phyloP scores from a whole-genome alignment of 2,113 vertebrate genomes.

The Tupaia tana region DNA sequence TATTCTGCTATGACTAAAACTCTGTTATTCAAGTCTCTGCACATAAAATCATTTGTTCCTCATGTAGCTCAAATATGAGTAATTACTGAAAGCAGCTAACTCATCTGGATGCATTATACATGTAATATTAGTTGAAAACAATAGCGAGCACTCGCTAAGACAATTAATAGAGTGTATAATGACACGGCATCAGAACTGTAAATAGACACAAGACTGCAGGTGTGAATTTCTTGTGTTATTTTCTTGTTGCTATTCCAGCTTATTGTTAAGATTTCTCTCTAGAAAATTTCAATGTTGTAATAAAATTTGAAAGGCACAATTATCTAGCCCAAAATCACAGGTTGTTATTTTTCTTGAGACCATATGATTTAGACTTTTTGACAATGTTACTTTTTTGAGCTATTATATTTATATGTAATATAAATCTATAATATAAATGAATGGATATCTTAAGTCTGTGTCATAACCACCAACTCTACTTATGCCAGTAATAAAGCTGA shows the following conservation, averaged over 20 bases:
- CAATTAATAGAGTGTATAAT: conserved; percentile 69
- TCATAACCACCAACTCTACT: not conserved
- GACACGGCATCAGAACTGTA: conserved; percentile 48
- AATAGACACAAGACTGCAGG: conserved; percentile 54
- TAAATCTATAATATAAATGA: not conserved
- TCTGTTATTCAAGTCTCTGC: conserved; percentile 26
- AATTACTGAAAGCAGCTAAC: conserved; percentile 49
- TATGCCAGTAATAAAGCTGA: not conserved
- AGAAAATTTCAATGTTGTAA: conserved; percentile 32
- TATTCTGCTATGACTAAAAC: conserved; percentile 7
- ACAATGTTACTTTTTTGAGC: not conserved
- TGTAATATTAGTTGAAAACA: conserved; percentile 57
- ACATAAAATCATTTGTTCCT: conserved; percentile 35
- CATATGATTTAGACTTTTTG: not conserved
- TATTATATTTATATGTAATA: not conserved
- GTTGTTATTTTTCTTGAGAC: not conserved
- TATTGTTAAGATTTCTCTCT: conserved; percentile 39
- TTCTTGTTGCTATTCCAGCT: conserved; percentile 50
- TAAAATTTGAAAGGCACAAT: conserved; percentile 36
- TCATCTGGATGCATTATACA: conserved; percentile 52
- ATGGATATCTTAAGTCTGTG: not conserved
- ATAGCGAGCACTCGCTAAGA: conserved; percentile 26
- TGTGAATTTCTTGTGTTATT: conserved; percentile 44
- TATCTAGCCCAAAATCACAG: not conserved
- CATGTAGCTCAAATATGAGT: conserved; percentile 38